A percentile compares a stretch with the other conserved stretches of the same genome.
Conservation (phyloP, 2,888 invertebrate species). For the Sinotaia quadrata region DNA sequence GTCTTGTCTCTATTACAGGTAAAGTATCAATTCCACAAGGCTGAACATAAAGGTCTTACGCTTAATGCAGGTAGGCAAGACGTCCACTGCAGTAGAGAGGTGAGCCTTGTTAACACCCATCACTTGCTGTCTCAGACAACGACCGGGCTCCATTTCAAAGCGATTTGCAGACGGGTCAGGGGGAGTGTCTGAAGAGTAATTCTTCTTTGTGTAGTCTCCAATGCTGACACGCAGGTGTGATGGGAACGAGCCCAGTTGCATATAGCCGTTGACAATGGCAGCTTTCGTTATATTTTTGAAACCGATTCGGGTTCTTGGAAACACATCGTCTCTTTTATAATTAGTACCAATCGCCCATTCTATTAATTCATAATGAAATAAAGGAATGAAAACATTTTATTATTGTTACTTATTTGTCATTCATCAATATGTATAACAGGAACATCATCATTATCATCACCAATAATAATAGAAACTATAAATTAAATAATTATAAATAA, state of each 20-base stretch:
- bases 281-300: background rate
- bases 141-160: constrained; percentile 20
- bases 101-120: constrained; percentile 22
- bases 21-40: no score
- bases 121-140: constrained; percentile 6
- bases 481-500: no score
- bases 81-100: background rate
- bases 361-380: no score
- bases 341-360: constrained; percentile 14
- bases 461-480: no score
- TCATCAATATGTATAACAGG: no score
- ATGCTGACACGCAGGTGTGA: background rate
- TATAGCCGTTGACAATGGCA: constrained; percentile 14
- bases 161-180: constrained; percentile 10
- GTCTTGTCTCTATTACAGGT: no score
- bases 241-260: constrained; percentile 4
- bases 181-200: constrained; percentile 1
- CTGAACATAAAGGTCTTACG: no score
- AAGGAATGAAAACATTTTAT: no score
- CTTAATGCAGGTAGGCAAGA: constrained; percentile 3
- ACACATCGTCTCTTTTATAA: constrained; percentile 10
- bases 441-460: no score
- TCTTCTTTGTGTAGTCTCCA: constrained; percentile 16
- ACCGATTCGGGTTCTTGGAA: constrained; percentile 12
- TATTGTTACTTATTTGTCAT: no score